Base-by-base conservation (phyloP, 1,140 invertebrate genomes). In the Cherax quadricarinatus region DNA sequence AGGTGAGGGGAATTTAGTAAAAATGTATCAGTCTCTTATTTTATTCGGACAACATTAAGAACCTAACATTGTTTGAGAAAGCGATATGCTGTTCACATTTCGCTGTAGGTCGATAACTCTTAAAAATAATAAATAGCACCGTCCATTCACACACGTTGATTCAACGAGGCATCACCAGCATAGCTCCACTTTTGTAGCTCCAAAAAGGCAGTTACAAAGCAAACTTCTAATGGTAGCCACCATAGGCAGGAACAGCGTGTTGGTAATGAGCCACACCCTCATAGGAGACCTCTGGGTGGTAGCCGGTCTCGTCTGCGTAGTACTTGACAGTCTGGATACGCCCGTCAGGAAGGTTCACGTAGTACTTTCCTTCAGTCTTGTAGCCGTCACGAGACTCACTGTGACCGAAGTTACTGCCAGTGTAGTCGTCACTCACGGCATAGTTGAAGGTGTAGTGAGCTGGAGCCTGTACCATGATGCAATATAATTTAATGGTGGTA, bases 291-390 rank as follows among this genome's bases (percentile, higher is more conserved):
- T 70, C 21, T 0, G 83, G 60, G 16, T 70, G 30, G 83, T 70
- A 85, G 62, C 83, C 83, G n/a, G 30, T 48, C 60, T 85, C 83
- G 83, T 66, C 83, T 14, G 24, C 70, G 83, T 85, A 85, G 83
- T 85, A 85, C 12, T 18, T 70, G 60, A 85, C 83, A 6, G 41
- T 70, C 83, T 85, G 83, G 60, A 85, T 48, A 30, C 83, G 83
- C n/a, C 83, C 83, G 83, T 85, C 83, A 7, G 83, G 83, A n/a
- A 85, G 83, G 18, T 62, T 49, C 5, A 85, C 83, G 83, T 70
- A 85, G 62, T 85, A 85, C 30, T 70, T 66, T 2, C 83, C 83
- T n/a, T 85, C 60, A 4, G 83, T 85, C 49, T 70, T 41, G 57
- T 85, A 70, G 83, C 83, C 83, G 41, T 85, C 83, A 30, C 83